phyloP scores from a whole-genome alignment of 2,888 invertebrate species.

The Drosophila eohydei region DNA sequence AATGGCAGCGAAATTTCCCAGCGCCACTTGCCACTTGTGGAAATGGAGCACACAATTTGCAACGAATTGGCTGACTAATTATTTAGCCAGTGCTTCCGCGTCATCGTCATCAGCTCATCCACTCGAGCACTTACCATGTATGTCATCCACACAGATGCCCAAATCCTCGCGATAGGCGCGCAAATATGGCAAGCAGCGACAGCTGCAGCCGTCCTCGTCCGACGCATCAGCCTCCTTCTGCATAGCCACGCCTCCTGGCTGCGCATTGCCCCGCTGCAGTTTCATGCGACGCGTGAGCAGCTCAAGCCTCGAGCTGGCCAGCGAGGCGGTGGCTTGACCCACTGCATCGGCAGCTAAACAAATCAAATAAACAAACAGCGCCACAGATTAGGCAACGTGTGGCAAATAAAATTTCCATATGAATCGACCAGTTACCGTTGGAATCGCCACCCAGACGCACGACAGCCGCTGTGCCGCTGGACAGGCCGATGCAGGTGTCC shows the following conservation, averaged over 20 bases:
- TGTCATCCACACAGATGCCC: conserved; percentile 93
- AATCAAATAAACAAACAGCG: conserved; percentile 6
- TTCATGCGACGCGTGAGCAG: conserved; percentile 70
- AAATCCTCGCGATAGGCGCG: conserved; percentile 94
- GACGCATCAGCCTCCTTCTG: conserved; percentile 23
- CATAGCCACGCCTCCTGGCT: conserved; percentile 17
- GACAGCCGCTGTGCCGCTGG: conserved; percentile 84
- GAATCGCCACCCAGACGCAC: conserved; percentile 65
- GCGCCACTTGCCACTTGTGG: conserved; percentile 42
- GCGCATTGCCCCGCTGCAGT: conserved; percentile 39
- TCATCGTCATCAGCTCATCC: conserved; percentile 3
- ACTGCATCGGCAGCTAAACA: conserved; percentile 10
- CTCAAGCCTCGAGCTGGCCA: conserved; percentile 67
- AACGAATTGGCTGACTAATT: conserved; percentile 59
- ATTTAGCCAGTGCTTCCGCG: conserved; percentile 59
- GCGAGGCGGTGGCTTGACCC: conserved; percentile 51
- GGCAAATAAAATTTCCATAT: conserved; percentile 60
- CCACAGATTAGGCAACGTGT: conserved; percentile 23
- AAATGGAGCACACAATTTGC: conserved; percentile 69
- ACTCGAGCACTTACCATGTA: conserved; percentile 88
- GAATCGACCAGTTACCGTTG: conserved; percentile 80
- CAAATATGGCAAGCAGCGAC: conserved; percentile 91
- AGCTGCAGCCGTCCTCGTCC: conserved; percentile 87
- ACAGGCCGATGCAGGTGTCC: conserved; percentile 85
- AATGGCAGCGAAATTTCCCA: conserved; percentile 58